Evolutionary conservation across 1,140 invertebrate species (phyloP).

Genomic region (Drosophila albomicans): DNA sequence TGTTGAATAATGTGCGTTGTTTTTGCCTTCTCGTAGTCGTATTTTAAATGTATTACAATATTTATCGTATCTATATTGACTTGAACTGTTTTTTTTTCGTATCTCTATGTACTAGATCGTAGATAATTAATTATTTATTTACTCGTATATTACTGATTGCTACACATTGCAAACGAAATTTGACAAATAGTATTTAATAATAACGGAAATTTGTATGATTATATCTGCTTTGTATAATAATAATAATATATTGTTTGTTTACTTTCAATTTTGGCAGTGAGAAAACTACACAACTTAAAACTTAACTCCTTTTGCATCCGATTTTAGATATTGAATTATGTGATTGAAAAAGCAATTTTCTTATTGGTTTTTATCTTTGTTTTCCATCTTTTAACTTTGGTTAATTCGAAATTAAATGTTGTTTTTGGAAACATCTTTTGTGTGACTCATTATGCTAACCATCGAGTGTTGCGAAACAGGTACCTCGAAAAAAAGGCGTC

Average conservation of each 20-base stretch:
- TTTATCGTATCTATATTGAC: conserved; percentile 39
- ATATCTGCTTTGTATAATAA: conserved; percentile 5
- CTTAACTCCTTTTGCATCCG: conserved; percentile 34
- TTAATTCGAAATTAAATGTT: background rate
- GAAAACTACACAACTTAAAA: conserved; percentile 68
- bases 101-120: conserved; percentile 53
- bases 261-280: conserved; percentile 69
- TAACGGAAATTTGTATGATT: conserved; percentile 30
- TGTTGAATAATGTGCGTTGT: conserved; percentile 69
- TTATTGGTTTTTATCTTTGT: background rate
- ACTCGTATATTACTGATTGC: conserved; percentile 73
- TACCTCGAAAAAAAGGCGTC: conserved; percentile 75
- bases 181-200: conserved; percentile 45
- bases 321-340: conserved; percentile 6
- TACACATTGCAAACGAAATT: conserved; percentile 77
- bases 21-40: conserved; percentile 50
- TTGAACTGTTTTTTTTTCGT: conserved; percentile 43
- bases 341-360: conserved; percentile 34
- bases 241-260: conserved; percentile 2
- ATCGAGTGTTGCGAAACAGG: conserved; percentile 69
- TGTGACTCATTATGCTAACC: conserved; percentile 22
- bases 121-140: conserved; percentile 61
- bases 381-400: background rate
- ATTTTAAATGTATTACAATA: conserved; percentile 38
- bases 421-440: conserved; percentile 9